A percentile compares a stretch with the other conserved stretches of the same genome.
These are phyloP conservation scores for Pachydiplax longipennis DNA, from an alignment of 2,888 invertebrate genomes.

Conservation along the genomic window DNA sequence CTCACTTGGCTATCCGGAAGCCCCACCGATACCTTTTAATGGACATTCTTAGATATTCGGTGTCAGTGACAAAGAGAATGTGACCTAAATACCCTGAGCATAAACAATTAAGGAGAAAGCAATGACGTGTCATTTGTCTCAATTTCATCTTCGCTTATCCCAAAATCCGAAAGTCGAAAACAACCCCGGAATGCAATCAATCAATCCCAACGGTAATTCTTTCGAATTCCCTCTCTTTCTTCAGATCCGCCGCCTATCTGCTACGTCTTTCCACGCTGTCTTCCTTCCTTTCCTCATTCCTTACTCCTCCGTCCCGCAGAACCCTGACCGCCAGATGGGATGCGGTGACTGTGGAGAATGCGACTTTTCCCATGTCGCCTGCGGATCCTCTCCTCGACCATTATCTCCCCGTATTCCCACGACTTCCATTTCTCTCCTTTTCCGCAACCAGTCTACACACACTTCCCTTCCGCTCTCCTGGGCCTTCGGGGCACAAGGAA, in stretches of 20 bases:
- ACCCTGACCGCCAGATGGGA: neutral
- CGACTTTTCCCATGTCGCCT: neutral
- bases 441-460: neutral
- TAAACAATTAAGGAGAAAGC: too few species aligned
- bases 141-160: too few species aligned
- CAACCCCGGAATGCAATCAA: too few species aligned
- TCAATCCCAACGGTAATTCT: too few species aligned
- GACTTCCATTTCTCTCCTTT: neutral
- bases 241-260: neutral
- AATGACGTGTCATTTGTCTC: too few species aligned
- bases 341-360: neutral
- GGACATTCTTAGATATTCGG: too few species aligned
- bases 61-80: too few species aligned
- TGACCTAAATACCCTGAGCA: too few species aligned
- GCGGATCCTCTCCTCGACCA: neutral
- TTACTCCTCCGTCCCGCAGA: neutral
- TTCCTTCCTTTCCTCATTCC: neutral
- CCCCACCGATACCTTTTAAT: too few species aligned
- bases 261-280: neutral
- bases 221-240: too few species aligned
- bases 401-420: neutral
- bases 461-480: neutral
- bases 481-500: neutral
- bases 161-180: too few species aligned
- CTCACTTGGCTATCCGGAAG: too few species aligned